Conservation (phyloP, 2,113 vertebrate species). For the Gopherus evgoodei region DNA sequence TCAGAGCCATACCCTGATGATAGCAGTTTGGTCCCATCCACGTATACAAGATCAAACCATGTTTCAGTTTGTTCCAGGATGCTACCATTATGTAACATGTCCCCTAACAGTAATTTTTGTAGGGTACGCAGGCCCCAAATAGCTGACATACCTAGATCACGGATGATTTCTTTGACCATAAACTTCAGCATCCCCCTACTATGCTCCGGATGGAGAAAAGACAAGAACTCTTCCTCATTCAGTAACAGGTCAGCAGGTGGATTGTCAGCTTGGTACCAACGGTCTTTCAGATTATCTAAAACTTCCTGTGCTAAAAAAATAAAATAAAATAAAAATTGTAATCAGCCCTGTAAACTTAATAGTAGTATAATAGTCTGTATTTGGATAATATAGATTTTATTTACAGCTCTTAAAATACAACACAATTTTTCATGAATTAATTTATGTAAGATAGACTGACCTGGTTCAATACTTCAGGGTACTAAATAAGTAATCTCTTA, state of each 20-base stretch:
- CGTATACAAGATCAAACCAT: not conserved
- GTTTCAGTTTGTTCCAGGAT: not conserved
- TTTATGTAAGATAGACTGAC: not conserved
- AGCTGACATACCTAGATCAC: constrained; percentile 86
- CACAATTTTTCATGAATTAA: not conserved
- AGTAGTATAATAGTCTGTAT: not conserved
- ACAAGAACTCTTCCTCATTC: constrained; percentile 92
- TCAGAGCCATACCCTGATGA: no score
- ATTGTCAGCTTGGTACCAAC: constrained; percentile 97
- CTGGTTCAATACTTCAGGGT: not conserved
- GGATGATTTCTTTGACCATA: constrained; percentile 96
- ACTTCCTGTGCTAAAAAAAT: constrained; percentile 91
- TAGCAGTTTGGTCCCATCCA: not conserved
- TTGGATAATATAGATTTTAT: not conserved
- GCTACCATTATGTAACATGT: not conserved
- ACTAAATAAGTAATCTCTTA: not conserved
- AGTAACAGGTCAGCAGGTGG: constrained; percentile 90
- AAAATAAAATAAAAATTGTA: not conserved
- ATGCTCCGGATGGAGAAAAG: constrained; percentile 96
- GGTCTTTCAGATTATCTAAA: constrained; percentile 94
- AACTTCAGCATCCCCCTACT: constrained; percentile 95
- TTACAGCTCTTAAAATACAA: not conserved
- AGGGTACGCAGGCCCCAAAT: not conserved
- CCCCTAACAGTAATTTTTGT: not conserved
- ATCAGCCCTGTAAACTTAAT: not conserved